Base-by-base conservation (phyloP, 2,888 invertebrate genomes). In the Epistrophella euchroma region DNA sequence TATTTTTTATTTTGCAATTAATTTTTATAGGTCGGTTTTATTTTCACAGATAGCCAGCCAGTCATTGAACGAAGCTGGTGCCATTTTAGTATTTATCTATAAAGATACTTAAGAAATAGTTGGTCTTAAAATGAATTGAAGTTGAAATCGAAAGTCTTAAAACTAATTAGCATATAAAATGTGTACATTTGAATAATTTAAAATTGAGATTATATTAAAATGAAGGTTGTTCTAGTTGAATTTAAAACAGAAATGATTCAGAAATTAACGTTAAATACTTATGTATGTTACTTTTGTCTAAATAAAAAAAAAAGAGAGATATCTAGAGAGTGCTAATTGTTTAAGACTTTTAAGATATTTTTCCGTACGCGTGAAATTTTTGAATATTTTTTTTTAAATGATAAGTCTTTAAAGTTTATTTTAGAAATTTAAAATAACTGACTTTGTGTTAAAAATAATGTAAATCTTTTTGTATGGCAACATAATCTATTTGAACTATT, bases 131-230 rank as follows among this genome's bases (percentile, higher is more conserved):
- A 56, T 47, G 47, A 56, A 62, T 32, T 37, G 19, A 32, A 40
- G 28, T 56, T 76, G 71, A 82, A 82, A 76, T 71, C 19, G 81
- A 82, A 76, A 82, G 81, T 82, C 11, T 75, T 5, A n/a, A 45
- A 25, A 2, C 70, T 35, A 40, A 50, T 50, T 47, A 25, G 56
- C 32, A 35, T 32, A 40, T 58, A 13, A 35, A 72, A 45, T 64
- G 32, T 11, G 43, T 7, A 17, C 4, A 17, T 40, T 62, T 56
- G 56, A 45, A n/a, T 37, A 25, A 22, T 40, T 22, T 28, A 5
- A 40, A 45, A 35, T 47, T 64, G 45, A 78, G 37, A 56, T 64
- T 50, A 17, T 40, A 64, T 15, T 32, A 22, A 22, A 32, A 13
- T 56, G 11, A 56, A 56, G 56, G 32, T 32, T 35, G 32, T 35